A percentile compares a stretch with the other conserved stretches of the same genome.
Conservation (phyloP, 2,797 vertebrate species). For the Pipistrellus pygmaeus region DNA sequence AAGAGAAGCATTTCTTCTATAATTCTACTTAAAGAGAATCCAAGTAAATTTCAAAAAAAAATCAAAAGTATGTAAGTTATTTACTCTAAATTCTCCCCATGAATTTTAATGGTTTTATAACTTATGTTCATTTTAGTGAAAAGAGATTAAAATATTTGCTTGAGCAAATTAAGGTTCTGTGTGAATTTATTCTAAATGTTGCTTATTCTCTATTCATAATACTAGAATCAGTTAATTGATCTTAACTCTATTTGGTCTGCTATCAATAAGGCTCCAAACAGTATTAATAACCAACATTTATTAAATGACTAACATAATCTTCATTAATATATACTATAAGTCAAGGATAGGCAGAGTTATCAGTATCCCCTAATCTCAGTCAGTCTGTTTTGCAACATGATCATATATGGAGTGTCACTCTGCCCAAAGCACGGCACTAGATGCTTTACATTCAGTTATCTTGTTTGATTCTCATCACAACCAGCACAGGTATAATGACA, state of each 20-base stretch:
- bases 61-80: not conserved
- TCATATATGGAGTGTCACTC: not conserved
- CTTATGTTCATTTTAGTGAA: not conserved
- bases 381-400: not conserved
- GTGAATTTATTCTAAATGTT: not conserved
- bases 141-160: not conserved
- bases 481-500: not conserved
- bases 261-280: conserved; percentile 35
- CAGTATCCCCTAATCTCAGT: not conserved
- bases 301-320: conserved; percentile 15
- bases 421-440: not conserved
- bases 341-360: not conserved
- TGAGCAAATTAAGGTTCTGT: not conserved
- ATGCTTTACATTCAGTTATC: conserved; percentile 32
- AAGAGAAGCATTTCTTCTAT: conserved; percentile 50
- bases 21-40: conserved; percentile 50
- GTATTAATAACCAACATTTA: conserved; percentile 37
- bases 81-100: not conserved
- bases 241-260: conserved; percentile 1
- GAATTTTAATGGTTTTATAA: not conserved
- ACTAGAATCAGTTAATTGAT: conserved; percentile 32
- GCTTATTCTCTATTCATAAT: conserved; percentile 26
- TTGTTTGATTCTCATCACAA: conserved; percentile 55
- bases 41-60: conserved; percentile 50
- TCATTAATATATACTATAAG: conserved; percentile 15